phyloP scores from a whole-genome alignment of 2,113 vertebrate genomes.

The Macquaria australasica region DNA sequence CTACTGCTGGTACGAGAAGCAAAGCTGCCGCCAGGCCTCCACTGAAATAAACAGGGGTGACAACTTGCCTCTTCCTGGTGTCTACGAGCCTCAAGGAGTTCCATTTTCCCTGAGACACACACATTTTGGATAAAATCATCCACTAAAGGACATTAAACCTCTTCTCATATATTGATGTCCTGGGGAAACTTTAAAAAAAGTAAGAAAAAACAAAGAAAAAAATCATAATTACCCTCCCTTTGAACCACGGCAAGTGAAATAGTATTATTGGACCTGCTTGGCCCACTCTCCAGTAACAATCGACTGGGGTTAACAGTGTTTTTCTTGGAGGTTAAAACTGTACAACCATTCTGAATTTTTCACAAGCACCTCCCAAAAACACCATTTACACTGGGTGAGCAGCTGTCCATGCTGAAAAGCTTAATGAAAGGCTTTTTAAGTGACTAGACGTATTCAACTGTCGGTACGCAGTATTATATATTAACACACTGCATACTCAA shows the following conservation, averaged over 20 bases:
- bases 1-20: neutral
- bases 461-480: neutral
- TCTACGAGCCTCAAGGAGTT: slow-evolving; percentile 1
- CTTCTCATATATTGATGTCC: neutral
- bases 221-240: neutral
- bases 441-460: neutral
- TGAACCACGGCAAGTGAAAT: neutral
- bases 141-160: slow-evolving; percentile 1
- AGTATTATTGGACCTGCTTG: neutral
- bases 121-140: slow-evolving; percentile 7
- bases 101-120: slow-evolving; percentile 16
- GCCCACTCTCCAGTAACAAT: slow-evolving; percentile 18
- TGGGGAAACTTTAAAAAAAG: neutral
- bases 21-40: slow-evolving; percentile 10
- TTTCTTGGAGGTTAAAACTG: neutral
- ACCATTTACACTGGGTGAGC: neutral
- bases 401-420: neutral
- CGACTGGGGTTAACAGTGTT: slow-evolving; percentile 14
- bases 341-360: neutral
- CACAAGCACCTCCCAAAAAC: slow-evolving; percentile 23
- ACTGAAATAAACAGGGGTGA: slow-evolving; percentile 41
- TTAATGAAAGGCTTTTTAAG: slow-evolving; percentile 9
- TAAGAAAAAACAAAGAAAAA: neutral
- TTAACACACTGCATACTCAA: neutral
- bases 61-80: slow-evolving; percentile 23